A percentile compares a stretch with the other conserved stretches of the same genome.
Evolutionary conservation across 1,140 invertebrate species (phyloP).

Genomic region (Brachionus calyciflorus): DNA sequence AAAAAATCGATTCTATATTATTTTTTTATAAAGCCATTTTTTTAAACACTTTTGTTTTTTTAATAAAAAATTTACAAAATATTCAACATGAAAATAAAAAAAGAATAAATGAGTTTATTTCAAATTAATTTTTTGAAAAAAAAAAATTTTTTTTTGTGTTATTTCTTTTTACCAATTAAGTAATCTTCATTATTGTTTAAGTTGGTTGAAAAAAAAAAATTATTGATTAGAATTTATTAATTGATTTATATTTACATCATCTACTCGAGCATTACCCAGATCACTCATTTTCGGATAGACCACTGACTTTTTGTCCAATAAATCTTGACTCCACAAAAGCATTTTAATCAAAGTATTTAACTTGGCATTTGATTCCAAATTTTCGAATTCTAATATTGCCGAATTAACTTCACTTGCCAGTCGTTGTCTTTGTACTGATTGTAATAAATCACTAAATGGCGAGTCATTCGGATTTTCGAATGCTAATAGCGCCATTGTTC

Average conservation of each 20-base stretch:
- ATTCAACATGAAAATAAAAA: not conserved
- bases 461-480: slow-evolving; percentile 92
- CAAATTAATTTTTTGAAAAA: not conserved
- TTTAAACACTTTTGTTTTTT: too few species aligned
- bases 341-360: slow-evolving; percentile 85
- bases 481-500: slow-evolving; percentile 86
- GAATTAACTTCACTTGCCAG: slow-evolving; percentile 95
- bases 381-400: slow-evolving; percentile 85
- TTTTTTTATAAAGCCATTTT: too few species aligned
- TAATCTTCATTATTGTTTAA: not conserved
- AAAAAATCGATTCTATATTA: too few species aligned
- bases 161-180: too few species aligned
- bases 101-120: slow-evolving; percentile 22
- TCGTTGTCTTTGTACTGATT: slow-evolving; percentile 79
- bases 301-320: slow-evolving; percentile 84
- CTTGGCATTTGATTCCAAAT: slow-evolving; percentile 78
- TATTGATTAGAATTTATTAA: slow-evolving; percentile 43
- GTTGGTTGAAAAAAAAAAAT: not conserved
- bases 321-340: slow-evolving; percentile 89
- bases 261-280: slow-evolving; percentile 73
- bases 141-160: too few species aligned
- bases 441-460: slow-evolving; percentile 90
- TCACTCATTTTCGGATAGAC: slow-evolving; percentile 90
- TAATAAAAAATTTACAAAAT: too few species aligned
- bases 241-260: slow-evolving; percentile 45